A percentile compares a stretch with the other conserved stretches of the same genome.
These are phyloP conservation scores for Agriopis leucophaearia DNA, from an alignment of 2,888 invertebrate genomes.

Conservation along the genomic window DNA sequence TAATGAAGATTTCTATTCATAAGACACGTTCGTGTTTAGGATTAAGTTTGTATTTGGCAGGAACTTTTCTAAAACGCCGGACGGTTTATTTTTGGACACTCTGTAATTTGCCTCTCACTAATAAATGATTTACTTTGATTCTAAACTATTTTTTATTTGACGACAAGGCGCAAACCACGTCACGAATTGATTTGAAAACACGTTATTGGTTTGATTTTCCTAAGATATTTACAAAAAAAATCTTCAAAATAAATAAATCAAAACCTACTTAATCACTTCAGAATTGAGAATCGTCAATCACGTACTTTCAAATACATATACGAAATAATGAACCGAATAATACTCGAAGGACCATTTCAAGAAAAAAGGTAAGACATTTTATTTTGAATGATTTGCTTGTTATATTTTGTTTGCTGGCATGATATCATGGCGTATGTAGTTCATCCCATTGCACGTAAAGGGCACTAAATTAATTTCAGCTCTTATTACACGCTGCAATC, in stretches of 20 bases:
- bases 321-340: background rate
- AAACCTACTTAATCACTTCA: no score
- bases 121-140: conserved; percentile 68
- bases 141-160: conserved; percentile 55
- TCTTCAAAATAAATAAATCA: background rate
- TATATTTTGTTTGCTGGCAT: conserved; percentile 68
- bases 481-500: conserved; percentile 22
- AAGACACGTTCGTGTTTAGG: conserved; percentile 32
- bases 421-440: conserved; percentile 49
- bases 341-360: conserved; percentile 31
- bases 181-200: background rate
- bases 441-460: conserved; percentile 41
- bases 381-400: conserved; percentile 55
- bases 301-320: background rate
- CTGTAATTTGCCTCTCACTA: conserved; percentile 75
- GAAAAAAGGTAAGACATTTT: conserved; percentile 58
- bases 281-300: background rate
- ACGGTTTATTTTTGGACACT: conserved; percentile 44
- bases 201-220: background rate
- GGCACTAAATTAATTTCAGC: conserved; percentile 37
- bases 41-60: conserved; percentile 43
- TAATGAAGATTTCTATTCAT: conserved; percentile 24
- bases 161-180: background rate
- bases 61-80: conserved; percentile 36
- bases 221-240: background rate